These are phyloP conservation scores for Batillaria attramentaria DNA, from an alignment of 1,140 invertebrate species.

Conservation along the genomic window DNA sequence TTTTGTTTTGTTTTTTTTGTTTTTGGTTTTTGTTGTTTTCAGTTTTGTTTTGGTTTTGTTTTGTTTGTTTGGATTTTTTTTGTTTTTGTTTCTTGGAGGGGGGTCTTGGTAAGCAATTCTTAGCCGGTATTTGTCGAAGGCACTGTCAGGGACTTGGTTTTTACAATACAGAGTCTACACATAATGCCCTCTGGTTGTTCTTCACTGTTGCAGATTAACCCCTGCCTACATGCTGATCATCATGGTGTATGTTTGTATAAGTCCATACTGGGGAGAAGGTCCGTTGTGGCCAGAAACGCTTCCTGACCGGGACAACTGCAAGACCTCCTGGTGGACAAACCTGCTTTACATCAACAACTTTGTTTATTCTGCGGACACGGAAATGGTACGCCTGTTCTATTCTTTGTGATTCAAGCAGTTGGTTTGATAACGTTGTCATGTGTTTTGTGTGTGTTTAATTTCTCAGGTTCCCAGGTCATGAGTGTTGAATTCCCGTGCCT, in stretches of 20 bases:
- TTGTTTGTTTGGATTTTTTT: too few relatives aligned
- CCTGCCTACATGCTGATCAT: constrained; percentile 61
- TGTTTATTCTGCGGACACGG: constrained; percentile 62
- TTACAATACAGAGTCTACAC: too few relatives aligned
- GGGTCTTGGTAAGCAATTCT: too few relatives aligned
- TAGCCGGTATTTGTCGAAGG: too few relatives aligned
- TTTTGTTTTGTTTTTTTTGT: too few relatives aligned
- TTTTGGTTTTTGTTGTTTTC: too few relatives aligned
- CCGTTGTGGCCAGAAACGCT: constrained; percentile 62
- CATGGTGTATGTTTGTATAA: constrained; percentile 79
- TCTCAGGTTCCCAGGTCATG: not conserved
- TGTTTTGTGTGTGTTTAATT: not conserved
- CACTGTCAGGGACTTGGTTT: too few relatives aligned
- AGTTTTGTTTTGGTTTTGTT: too few relatives aligned
- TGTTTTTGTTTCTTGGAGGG: too few relatives aligned
- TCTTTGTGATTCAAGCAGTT: not conserved
- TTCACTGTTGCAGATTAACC: constrained; percentile 62
- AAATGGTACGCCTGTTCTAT: constrained; percentile 16
- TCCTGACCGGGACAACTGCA: constrained; percentile 70
- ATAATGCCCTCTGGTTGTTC: too few relatives aligned
- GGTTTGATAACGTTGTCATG: not conserved
- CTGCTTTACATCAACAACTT: constrained; percentile 88
- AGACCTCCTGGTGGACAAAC: constrained; percentile 86
- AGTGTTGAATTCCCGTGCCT: not conserved
- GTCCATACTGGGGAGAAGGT: constrained; percentile 79